Conservation (phyloP, 2,113 vertebrate species). For the Alethe castanea region DNA sequence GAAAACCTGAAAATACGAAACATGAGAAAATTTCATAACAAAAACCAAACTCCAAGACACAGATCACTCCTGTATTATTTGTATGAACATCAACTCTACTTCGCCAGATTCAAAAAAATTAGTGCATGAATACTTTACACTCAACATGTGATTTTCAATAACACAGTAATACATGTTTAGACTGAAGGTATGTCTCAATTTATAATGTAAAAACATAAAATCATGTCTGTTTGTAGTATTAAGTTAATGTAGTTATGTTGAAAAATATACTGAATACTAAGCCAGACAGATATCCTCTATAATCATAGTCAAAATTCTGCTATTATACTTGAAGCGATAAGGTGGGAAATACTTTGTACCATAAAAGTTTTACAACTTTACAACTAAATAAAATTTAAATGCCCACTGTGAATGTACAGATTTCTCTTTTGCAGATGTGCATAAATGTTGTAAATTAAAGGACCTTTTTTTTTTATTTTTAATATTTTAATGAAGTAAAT, state of each 20-base stretch:
- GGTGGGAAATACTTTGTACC: neutral
- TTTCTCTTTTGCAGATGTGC: neutral
- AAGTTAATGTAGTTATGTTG: neutral
- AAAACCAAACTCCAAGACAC: rapidly evolving
- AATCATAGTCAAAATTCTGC: neutral
- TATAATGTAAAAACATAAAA: neutral
- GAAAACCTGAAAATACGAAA: neutral
- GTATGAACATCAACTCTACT: neutral
- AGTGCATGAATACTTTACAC: neutral
- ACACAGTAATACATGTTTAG: neutral
- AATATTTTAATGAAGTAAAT: neutral
- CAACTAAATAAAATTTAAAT: neutral
- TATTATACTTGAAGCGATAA: neutral
- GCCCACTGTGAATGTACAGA: neutral
- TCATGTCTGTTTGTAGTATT: neutral
- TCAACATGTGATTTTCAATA: neutral
- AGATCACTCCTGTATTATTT: neutral
- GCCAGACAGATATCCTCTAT: neutral
- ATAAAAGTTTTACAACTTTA: neutral
- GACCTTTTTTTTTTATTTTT: neutral
- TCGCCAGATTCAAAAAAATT: neutral
- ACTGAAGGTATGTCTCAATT: neutral
- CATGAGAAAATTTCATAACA: neutral
- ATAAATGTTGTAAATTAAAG: neutral
- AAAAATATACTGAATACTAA: neutral